Conservation (phyloP, 2,888 invertebrate genomes). For the Cartodere bifasciata region DNA sequence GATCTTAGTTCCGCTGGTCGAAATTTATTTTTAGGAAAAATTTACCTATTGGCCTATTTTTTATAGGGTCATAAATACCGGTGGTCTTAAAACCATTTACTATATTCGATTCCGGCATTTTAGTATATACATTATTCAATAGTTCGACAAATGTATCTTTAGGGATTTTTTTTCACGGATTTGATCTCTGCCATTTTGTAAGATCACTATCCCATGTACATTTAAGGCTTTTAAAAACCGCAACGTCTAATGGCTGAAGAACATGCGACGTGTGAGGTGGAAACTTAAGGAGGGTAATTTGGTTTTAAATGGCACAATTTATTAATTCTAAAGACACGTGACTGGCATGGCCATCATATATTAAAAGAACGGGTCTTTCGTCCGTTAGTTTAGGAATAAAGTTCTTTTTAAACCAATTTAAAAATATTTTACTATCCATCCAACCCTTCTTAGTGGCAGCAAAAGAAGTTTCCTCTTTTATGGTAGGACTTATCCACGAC, state of each 20-base stretch:
- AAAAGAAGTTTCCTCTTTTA: slow-evolving; percentile 10
- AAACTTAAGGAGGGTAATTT: slow-evolving; percentile 22
- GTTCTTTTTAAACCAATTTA: slow-evolving; percentile 22
- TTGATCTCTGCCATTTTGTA: too few species aligned
- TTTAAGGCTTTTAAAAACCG: slow-evolving; percentile 18
- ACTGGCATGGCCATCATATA: slow-evolving; percentile 25
- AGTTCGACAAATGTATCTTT: too few species aligned
- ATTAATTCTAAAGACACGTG: slow-evolving; percentile 18
- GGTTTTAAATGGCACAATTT: slow-evolving; percentile 12
- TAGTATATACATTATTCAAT: too few species aligned
- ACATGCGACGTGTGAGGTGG: slow-evolving; percentile 23
- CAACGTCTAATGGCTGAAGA: slow-evolving; percentile 21
- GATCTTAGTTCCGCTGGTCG: too few species aligned
- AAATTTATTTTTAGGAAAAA: too few species aligned
- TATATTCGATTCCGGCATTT: too few species aligned
- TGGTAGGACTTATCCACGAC: slow-evolving; percentile 16
- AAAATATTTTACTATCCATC: slow-evolving; percentile 25
- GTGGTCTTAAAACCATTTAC: too few species aligned
- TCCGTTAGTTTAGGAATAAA: slow-evolving; percentile 20
- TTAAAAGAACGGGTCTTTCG: slow-evolving; percentile 22
- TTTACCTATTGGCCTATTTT: too few species aligned
- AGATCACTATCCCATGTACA: slow-evolving; percentile 10
- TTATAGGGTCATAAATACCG: too few species aligned
- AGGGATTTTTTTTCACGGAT: too few species aligned
- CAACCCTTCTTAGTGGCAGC: slow-evolving; percentile 14